Conservation (phyloP, 2,888 invertebrate genomes). For the Diplazon laetatorius region DNA sequence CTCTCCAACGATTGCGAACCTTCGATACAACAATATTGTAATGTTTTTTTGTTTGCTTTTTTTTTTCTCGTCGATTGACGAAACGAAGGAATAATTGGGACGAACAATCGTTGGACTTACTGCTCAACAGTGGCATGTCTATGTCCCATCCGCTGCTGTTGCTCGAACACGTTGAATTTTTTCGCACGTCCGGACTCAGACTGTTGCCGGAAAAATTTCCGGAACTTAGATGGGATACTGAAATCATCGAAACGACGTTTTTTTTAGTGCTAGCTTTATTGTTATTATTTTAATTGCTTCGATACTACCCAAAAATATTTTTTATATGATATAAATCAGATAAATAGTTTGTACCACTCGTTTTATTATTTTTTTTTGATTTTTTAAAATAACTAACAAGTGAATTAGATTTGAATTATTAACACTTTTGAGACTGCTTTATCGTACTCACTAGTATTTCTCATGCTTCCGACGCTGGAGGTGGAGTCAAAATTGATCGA, state of each 20-base stretch:
- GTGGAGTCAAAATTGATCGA: slow-evolving; percentile 72
- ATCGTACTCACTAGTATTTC: slow-evolving; percentile 71
- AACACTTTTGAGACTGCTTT: neutral
- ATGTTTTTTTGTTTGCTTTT: neutral
- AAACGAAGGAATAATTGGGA: neutral
- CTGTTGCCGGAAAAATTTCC: slow-evolving; percentile 78
- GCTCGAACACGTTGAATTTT: slow-evolving; percentile 78
- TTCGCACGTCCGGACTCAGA: slow-evolving; percentile 72
- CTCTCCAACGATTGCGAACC: slow-evolving; percentile 79
- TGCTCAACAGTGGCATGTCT: slow-evolving; percentile 73
- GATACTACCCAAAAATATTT: no score
- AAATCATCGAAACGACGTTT: slow-evolving; percentile 22
- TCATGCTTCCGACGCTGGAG: slow-evolving; percentile 73
- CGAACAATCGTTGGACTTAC: slow-evolving; percentile 69
- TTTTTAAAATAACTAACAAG: neutral
- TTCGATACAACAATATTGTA: slow-evolving; percentile 48
- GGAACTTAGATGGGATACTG: slow-evolving; percentile 77
- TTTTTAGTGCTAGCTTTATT: no score
- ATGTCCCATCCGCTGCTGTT: slow-evolving; percentile 79
- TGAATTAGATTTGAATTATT: no score
- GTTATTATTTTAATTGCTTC: no score
- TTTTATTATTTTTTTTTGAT: neutral
- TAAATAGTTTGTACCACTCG: no score
- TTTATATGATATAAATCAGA: no score
- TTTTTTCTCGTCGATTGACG: neutral